Conservation (phyloP, 2,113 vertebrate genomes). For the Leucoraja erinaceus region DNA sequence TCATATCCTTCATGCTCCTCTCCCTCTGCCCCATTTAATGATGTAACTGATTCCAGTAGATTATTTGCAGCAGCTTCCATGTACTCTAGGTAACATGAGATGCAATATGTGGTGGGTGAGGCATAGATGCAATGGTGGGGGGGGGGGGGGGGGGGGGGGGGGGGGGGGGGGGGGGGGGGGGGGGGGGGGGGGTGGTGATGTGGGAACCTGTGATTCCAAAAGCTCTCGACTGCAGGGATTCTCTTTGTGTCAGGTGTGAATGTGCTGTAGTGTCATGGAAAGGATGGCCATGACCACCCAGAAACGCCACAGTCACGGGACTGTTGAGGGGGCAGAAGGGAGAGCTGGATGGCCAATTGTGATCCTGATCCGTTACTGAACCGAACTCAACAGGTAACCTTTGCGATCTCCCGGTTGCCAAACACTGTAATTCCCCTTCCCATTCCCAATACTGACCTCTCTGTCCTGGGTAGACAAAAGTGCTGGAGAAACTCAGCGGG, state of each 20-base stretch:
- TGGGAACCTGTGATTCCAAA: not conserved
- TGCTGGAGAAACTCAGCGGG: too few relatives aligned
- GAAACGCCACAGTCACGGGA: too few relatives aligned
- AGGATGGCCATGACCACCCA: not conserved
- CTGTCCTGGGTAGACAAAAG: too few relatives aligned
- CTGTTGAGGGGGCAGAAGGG: too few relatives aligned
- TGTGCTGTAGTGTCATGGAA: too few relatives aligned
- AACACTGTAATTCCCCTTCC: too few relatives aligned
- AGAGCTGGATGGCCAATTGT: not conserved
- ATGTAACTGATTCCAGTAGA: not conserved
- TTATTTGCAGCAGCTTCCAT: not conserved
- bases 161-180: not conserved
- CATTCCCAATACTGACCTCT: too few relatives aligned
- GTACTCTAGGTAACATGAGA: not conserved
- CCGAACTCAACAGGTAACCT: not conserved
- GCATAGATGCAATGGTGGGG: not conserved
- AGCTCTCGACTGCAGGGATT: not conserved
- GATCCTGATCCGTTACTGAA: not conserved
- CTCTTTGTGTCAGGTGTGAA: too few relatives aligned
- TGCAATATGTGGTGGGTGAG: not conserved
- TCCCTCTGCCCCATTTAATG: not conserved
- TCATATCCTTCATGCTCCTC: not conserved
- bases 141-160: too few relatives aligned
- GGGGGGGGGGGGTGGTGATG: not conserved
- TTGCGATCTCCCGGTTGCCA: not conserved